Evolutionary conservation across 2,113 vertebrate species (phyloP).

Genomic region (Prolemur simus): DNA sequence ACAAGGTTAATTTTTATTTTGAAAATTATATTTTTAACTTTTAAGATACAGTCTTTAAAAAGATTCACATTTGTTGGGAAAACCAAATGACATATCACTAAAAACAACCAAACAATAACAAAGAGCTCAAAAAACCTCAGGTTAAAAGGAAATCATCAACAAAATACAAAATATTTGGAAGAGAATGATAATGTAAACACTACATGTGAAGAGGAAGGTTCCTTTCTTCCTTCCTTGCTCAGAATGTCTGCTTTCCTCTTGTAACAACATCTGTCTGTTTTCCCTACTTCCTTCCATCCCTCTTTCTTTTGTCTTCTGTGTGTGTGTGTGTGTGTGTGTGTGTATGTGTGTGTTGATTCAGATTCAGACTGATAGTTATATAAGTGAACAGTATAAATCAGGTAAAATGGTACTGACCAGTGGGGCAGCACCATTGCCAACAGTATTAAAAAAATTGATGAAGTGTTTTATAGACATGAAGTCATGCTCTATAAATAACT

Average conservation of each 20-base stretch:
- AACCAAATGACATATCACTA: not conserved
- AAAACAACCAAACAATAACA: not conserved
- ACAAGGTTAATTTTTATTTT: constrained; percentile 9
- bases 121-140: not conserved
- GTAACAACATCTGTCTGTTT: not conserved
- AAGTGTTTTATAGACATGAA: not conserved
- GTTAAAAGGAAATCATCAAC: not conserved
- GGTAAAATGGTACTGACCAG: not conserved
- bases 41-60: not conserved
- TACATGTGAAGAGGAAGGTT: not conserved
- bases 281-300: not conserved
- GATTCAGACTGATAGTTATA: not conserved
- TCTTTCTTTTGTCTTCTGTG: not conserved
- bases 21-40: not conserved
- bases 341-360: not conserved
- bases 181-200: not conserved
- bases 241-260: not conserved
- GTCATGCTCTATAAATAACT: not conserved
- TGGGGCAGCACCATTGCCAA: not conserved
- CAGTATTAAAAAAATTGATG: not conserved
- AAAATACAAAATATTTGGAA: not conserved
- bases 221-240: not conserved
- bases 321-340: not conserved
- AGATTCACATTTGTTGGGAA: not conserved
- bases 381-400: not conserved